Conservation (phyloP, 2,888 invertebrate genomes). For the Peribatodes rhomboidaria region DNA sequence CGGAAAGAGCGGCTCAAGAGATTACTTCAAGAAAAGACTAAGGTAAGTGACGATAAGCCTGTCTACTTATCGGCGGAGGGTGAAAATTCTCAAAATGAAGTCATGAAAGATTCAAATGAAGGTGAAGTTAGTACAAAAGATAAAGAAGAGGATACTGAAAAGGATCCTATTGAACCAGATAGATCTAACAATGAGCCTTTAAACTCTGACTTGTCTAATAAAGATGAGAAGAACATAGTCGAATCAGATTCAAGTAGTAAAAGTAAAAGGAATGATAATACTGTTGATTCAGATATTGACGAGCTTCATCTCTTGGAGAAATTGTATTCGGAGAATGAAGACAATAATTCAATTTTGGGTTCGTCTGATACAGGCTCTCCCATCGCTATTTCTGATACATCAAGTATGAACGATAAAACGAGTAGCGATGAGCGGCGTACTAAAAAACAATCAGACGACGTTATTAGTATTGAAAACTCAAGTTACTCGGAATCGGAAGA, state of each 20-base stretch:
- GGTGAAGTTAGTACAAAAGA: conserved; percentile 21
- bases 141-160: conserved; percentile 34
- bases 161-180: background rate
- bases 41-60: conserved; percentile 45
- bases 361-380: conserved; percentile 70
- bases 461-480: conserved; percentile 81
- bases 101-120: conserved; percentile 16
- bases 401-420: conserved; percentile 47
- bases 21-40: conserved; percentile 69
- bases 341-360: conserved; percentile 51
- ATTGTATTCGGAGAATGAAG: conserved; percentile 68
- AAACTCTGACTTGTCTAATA: conserved; percentile 1
- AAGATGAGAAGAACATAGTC: background rate
- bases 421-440: conserved; percentile 53
- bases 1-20: conserved; percentile 72
- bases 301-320: conserved; percentile 76
- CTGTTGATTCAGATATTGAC: conserved; percentile 72
- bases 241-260: conserved; percentile 8
- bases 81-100: conserved; percentile 34
- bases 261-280: conserved; percentile 36
- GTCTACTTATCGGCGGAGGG: conserved; percentile 19
- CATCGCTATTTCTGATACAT: conserved; percentile 73
- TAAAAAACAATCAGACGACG: conserved; percentile 56
- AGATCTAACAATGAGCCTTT: background rate
- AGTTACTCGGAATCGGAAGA: conserved; percentile 75